A percentile compares a stretch with the other conserved stretches of the same genome.
These are phyloP conservation scores for Chorisops tibialis DNA, from an alignment of 2,888 invertebrate genomes.

Conservation along the genomic window DNA sequence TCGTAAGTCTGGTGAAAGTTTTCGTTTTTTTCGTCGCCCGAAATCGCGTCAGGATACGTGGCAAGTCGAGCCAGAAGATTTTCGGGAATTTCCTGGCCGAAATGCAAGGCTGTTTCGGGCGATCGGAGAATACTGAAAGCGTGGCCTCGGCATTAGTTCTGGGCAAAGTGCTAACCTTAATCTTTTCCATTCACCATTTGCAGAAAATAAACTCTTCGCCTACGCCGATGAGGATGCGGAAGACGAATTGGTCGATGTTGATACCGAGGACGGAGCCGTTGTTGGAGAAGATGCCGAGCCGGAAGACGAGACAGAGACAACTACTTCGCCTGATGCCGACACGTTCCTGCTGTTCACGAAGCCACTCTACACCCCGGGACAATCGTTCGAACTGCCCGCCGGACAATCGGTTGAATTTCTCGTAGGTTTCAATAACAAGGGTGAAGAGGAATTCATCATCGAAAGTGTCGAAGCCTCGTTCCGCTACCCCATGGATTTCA, in stretches of 20 bases:
- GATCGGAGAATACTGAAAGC: too few relatives aligned
- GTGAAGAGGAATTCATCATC: slow-evolving; percentile 82
- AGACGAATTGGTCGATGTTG: slow-evolving; percentile 68
- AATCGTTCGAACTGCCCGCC: slow-evolving; percentile 67
- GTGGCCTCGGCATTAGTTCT: too few relatives aligned
- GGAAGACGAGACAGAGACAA: slow-evolving; percentile 55
- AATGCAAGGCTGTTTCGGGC: too few relatives aligned
- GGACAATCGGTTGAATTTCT: slow-evolving; percentile 91
- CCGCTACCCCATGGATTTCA: slow-evolving; percentile 98
- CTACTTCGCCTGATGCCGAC: slow-evolving; percentile 86
- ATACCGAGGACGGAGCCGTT: slow-evolving; percentile 62
- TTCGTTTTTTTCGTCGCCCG: not conserved
- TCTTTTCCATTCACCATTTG: slow-evolving; percentile 31
- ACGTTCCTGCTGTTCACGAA: slow-evolving; percentile 86
- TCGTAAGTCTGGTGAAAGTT: slow-evolving; percentile 60
- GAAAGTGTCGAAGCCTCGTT: slow-evolving; percentile 96
- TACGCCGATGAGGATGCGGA: slow-evolving; percentile 57
- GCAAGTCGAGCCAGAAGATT: not conserved
- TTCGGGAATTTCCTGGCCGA: too few relatives aligned
- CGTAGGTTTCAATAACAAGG: slow-evolving; percentile 95
- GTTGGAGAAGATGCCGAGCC: slow-evolving; percentile 61
- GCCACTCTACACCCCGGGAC: slow-evolving; percentile 63
- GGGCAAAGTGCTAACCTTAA: not conserved
- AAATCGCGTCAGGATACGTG: slow-evolving; percentile 20
- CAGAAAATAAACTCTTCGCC: slow-evolving; percentile 56